phyloP scores from a whole-genome alignment of 30 jellyfish, hydroid and myxozoan species.

The Cassiopea andromeda region DNA sequence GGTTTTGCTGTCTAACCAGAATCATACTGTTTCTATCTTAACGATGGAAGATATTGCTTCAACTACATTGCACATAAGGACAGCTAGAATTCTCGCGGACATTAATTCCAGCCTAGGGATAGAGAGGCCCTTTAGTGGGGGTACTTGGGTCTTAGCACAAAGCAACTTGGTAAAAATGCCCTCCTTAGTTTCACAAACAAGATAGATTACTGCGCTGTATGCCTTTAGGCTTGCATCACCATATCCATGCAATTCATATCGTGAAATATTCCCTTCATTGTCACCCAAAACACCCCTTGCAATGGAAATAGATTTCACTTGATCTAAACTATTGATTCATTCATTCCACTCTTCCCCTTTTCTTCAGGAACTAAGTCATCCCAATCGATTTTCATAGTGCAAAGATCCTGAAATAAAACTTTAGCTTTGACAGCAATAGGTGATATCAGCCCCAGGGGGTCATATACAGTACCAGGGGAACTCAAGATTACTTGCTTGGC shows the following conservation, averaged over 20 bases:
- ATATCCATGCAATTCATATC: conserved; percentile 56
- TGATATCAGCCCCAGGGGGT: neutral
- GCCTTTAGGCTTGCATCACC: conserved; percentile 69
- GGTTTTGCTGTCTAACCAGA: conserved; percentile 29
- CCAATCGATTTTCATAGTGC: conserved; percentile 31
- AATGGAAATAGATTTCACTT: conserved; percentile 1
- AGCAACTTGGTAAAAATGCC: conserved; percentile 25
- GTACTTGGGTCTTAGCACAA: conserved; percentile 55
- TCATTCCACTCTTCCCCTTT: conserved; percentile 22
- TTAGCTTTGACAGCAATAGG: conserved; percentile 5
- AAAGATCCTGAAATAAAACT: conserved; percentile 33
- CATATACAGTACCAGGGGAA: neutral
- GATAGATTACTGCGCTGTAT: conserved; percentile 47
- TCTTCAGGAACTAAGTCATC: conserved; percentile 49
- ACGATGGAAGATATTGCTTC: neutral
- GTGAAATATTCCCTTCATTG: conserved; percentile 33
- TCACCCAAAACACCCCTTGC: conserved; percentile 32
- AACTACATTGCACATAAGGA: neutral
- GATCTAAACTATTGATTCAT: conserved; percentile 23
- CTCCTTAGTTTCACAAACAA: conserved; percentile 15
- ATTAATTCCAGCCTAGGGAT: conserved; percentile 34
- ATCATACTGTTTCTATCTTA: neutral
- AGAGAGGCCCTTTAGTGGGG: conserved; percentile 18
- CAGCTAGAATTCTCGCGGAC: conserved; percentile 29
- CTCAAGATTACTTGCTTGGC: neutral